phyloP scores from a whole-genome alignment of 1,140 invertebrate species.

The Aphidius ervi region DNA sequence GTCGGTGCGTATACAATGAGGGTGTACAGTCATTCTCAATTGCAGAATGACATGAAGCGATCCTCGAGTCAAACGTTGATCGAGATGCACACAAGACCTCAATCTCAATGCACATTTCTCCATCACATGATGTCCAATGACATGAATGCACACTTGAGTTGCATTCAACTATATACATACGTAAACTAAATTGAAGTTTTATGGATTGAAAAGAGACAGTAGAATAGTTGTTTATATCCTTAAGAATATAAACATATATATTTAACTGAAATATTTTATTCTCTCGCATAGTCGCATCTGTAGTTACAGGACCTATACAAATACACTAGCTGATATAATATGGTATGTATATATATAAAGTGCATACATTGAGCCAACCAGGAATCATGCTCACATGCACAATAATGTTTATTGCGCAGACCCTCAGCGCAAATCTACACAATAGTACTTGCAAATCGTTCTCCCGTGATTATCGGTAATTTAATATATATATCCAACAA shows the following conservation, averaged over 20 bases:
- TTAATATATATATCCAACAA: constrained; percentile 19
- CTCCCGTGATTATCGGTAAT: constrained; percentile 33
- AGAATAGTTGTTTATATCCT: background rate
- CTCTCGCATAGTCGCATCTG: too few species aligned
- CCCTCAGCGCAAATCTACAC: constrained; percentile 18
- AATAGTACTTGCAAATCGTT: constrained; percentile 34
- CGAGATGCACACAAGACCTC: background rate
- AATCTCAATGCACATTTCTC: constrained; percentile 13
- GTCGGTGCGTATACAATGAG: background rate
- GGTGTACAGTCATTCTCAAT: constrained; percentile 14
- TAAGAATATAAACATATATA: too few species aligned
- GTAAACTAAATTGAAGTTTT: background rate
- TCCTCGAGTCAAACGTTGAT: constrained; percentile 21
- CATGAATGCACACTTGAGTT: constrained; percentile 33
- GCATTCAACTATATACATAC: background rate
- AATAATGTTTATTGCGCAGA: background rate
- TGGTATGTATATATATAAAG: too few species aligned
- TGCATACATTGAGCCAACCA: too few species aligned
- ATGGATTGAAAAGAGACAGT: background rate
- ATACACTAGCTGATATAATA: too few species aligned
- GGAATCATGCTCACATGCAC: too few species aligned
- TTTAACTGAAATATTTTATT: too few species aligned
- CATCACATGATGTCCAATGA: constrained; percentile 17
- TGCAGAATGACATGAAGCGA: constrained; percentile 15
- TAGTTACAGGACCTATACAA: too few species aligned